Base-by-base conservation (phyloP, 2,888 invertebrate genomes). In the Cepaea hortensis region DNA sequence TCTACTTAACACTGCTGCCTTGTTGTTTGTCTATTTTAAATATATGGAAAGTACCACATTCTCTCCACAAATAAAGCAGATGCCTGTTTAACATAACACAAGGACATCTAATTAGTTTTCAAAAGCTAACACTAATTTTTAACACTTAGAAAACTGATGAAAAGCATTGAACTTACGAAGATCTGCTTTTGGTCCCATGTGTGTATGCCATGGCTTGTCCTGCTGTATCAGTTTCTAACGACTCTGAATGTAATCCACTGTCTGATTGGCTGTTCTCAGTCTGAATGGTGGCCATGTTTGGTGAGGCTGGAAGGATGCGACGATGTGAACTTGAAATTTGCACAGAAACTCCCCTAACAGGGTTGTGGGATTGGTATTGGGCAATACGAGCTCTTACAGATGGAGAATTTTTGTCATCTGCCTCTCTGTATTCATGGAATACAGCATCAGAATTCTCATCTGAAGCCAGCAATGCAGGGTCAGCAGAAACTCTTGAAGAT, bases 231-330 rank as follows among this genome's bases (percentile, higher is more conserved):
- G 82, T 82, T 72, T 87, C 87, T 65, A 86, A 86, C 13, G 87
- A 84, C 61, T 86, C 88, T 20, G 88, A 87, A 3, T 87, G 86
- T 18, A 86, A 68, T 23, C 87, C 88, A 18, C 86, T 87, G 82
- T 88, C 88, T 23, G 84, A 85, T 70, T 87, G 87, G 62, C 81
- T 85, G 55, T 79, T 76, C 13, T 84, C 84, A 61, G 65, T 61
- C 46, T 48, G 68, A 6, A 23, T 4, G 15, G 68, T 6, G 35
- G 83, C 72, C n/a, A 77, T 48, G 23, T 50, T 75, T 11, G 85
- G 82, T n/a, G 87, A 84, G n/a, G 76, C 73, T 48, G 87, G 84
- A n/a, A 84, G 81, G 3, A 79, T 76, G 18, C 84, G 80, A 15
- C 84, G 77, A 55, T 77, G 18, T 3, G 35, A 35, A 72, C 81